These are phyloP conservation scores for Dasypolia templi DNA, from an alignment of 2,888 invertebrate species.

Conservation along the genomic window DNA sequence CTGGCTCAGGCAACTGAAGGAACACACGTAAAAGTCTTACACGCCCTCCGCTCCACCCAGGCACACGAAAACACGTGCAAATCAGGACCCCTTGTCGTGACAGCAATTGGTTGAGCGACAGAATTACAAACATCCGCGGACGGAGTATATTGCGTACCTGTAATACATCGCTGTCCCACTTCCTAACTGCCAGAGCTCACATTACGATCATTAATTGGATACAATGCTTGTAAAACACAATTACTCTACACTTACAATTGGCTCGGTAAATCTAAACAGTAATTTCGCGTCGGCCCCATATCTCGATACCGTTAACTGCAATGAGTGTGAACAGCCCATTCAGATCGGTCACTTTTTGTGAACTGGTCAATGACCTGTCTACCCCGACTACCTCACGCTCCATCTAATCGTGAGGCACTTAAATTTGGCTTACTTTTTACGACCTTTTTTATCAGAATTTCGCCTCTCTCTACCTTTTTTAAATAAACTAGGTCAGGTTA, in stretches of 20 bases:
- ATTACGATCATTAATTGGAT: slow-evolving; percentile 65
- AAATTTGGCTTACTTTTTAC: slow-evolving; percentile 59
- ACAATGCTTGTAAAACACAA: slow-evolving; percentile 63
- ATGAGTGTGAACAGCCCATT: slow-evolving; percentile 70
- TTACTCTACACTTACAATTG: slow-evolving; percentile 69
- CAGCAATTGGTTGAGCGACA: slow-evolving; percentile 50
- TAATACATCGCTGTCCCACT: slow-evolving; percentile 60
- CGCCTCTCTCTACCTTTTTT: slow-evolving; percentile 3
- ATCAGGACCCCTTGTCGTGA: slow-evolving; percentile 27
- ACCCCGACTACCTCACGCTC: slow-evolving; percentile 64
- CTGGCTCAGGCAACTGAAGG: too few species aligned
- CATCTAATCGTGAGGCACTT: slow-evolving; percentile 48
- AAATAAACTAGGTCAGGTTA: slow-evolving; percentile 24
- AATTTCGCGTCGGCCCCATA: slow-evolving; percentile 74
- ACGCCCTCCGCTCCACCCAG: too few species aligned
- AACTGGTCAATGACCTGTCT: slow-evolving; percentile 77
- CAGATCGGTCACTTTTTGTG: slow-evolving; percentile 76
- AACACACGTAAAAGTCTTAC: too few species aligned
- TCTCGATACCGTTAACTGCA: slow-evolving; percentile 78
- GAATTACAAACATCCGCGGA: slow-evolving; percentile 40
- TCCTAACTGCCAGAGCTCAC: slow-evolving; percentile 50
- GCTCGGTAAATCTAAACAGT: slow-evolving; percentile 71
- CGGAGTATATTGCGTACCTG: slow-evolving; percentile 54
- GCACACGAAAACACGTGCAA: slow-evolving; percentile 15
- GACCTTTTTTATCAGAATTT: slow-evolving; percentile 43